Percentiles rank a stretch among this genome's conserved stretches.
phyloP scores from a whole-genome alignment of 2,888 invertebrate species.

The Chironomus riparius region DNA sequence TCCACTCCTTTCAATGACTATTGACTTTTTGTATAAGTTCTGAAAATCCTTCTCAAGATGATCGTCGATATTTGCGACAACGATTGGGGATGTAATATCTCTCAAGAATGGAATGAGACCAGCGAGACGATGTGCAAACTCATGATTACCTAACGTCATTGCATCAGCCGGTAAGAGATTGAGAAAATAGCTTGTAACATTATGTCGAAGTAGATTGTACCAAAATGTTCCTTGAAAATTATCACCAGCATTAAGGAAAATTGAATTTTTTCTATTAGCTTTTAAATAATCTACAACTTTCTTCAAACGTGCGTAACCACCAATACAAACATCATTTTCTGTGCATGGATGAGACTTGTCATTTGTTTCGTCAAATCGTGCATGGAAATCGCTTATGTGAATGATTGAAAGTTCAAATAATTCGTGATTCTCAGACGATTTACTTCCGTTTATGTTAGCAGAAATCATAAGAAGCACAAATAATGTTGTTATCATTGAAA shows the following conservation, averaged over 20 bases:
- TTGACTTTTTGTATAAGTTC: slow-evolving; percentile 54
- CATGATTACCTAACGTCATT: slow-evolving; percentile 78
- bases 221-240: slow-evolving; percentile 77
- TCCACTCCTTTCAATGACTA: slow-evolving; percentile 52
- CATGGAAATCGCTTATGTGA: slow-evolving; percentile 22
- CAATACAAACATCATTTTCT: slow-evolving; percentile 48
- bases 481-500: background rate
- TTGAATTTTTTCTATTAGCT: slow-evolving; percentile 45
- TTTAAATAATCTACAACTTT: slow-evolving; percentile 46
- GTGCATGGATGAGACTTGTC: slow-evolving; percentile 48
- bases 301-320: slow-evolving; percentile 59
- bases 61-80: slow-evolving; percentile 69
- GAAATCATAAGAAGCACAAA: background rate
- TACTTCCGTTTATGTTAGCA: background rate
- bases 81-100: slow-evolving; percentile 53
- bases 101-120: slow-evolving; percentile 65
- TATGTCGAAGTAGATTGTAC: slow-evolving; percentile 67
- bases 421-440: background rate
- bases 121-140: slow-evolving; percentile 67
- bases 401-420: slow-evolving; percentile 18
- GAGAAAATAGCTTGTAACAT: slow-evolving; percentile 63
- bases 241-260: slow-evolving; percentile 75
- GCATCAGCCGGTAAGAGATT: slow-evolving; percentile 68
- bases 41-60: slow-evolving; percentile 55
- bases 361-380: slow-evolving; percentile 55